Conservation (phyloP, 92 coral and sea anemone genomes). For the Nematostella vectensis region DNA sequence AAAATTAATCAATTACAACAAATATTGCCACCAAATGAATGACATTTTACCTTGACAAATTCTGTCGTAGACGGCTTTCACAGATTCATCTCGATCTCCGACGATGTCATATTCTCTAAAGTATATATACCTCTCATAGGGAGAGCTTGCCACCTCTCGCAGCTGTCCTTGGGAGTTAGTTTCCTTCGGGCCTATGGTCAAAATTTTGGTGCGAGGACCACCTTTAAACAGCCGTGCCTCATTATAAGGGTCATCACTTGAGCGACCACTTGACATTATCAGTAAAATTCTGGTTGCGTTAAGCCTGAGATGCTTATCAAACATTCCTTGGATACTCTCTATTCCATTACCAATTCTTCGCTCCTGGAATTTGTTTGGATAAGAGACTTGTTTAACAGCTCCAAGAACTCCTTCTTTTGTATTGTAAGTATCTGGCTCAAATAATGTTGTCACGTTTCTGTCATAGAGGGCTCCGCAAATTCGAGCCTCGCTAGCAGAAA, state of each 20-base stretch:
- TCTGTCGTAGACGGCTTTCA: not conserved
- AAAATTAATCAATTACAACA: too few species aligned
- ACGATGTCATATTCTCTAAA: not conserved
- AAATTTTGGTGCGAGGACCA: not conserved
- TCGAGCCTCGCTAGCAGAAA: not conserved
- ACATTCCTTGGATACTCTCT: not conserved
- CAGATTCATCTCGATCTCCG: not conserved
- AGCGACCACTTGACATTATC: not conserved
- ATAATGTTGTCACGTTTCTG: not conserved
- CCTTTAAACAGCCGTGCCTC: not conserved
- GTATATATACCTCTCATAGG: not conserved
- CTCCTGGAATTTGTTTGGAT: not conserved
- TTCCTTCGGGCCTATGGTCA: not conserved
- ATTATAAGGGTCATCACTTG: not conserved
- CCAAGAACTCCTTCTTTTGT: not conserved
- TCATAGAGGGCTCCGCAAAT: not conserved
- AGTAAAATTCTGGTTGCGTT: not conserved
- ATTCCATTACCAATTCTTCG: not conserved
- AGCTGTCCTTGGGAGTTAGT: slow-evolving; percentile 2
- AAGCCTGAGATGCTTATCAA: not conserved
- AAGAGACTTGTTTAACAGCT: not conserved
- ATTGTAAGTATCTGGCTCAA: not conserved
- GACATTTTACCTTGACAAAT: not conserved
- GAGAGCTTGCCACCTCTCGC: not conserved
- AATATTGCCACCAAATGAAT: too few species aligned